Base-by-base conservation (phyloP, 1,140 invertebrate species). In the Palaemon carinicauda region DNA sequence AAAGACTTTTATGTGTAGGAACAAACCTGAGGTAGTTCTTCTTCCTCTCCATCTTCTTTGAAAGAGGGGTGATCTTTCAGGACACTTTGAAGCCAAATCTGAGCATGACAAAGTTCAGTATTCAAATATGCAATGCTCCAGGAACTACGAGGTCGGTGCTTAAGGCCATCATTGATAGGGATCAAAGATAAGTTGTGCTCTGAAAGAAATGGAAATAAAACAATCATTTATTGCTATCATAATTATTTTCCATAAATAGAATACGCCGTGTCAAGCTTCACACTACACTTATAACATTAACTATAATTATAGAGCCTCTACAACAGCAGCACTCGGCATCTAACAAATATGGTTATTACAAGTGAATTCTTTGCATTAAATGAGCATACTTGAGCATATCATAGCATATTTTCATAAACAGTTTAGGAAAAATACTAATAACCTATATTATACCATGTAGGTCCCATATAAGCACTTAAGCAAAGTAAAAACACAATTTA, bases 101-200 rank as follows among this genome's bases (percentile, higher is more conserved):
- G 88, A 50, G 89, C 89, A 51, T 88, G 81, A 21, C 95, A 96
- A 0, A 99, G 92, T 91, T 98, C 96, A 91, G 96, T 97, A 91
- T 97, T 98, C 93, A 99, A 96, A 90, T 98, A 98, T 17, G 96
- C 93, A 0, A 98, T 95, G 9, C 96, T 96, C 98, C 98, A 99
- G 90, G 96, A 95, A 0, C 97, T 96, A 83, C 95, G 93, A 0
- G 97, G 95, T 19, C 98, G 93, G 80, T 98, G 96, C 82, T 95
- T 94, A 15, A 99, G 91, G 0, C 95, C 96, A 92, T 98, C 98
- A 60, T 95, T 94, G 1, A 96, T 93, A 0, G 96, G 94, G 74
- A 95, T 94, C 1, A 98, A 92, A 0, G 94, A 92, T 56, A 98
- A 92, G 77, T 94, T 94, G 91, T 98, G 96, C 56, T 85, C 54